Evolutionary conservation across 2,888 invertebrate species (phyloP).

Genomic region (Rutpela maculata): DNA sequence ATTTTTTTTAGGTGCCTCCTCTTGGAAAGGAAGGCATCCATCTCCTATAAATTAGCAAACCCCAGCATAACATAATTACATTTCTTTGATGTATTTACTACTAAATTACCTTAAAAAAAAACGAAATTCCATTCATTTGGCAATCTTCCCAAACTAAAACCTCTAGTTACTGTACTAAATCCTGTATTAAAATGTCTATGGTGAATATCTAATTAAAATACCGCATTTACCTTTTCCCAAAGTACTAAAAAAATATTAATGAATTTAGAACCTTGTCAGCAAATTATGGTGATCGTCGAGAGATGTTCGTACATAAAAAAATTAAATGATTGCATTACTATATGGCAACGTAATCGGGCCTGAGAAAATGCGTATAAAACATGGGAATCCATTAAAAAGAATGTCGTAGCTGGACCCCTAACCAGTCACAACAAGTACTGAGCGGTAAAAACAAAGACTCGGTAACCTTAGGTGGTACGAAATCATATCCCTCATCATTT

Average conservation of each 20-base stretch:
- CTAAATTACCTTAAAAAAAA: no score
- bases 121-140: no score
- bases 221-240: background rate
- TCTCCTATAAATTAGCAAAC: no score
- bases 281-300: conserved; percentile 7
- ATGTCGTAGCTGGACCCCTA: conserved; percentile 64
- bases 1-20: no score
- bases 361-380: conserved; percentile 55
- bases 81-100: no score
- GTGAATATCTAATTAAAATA: background rate
- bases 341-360: conserved; percentile 44
- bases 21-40: no score
- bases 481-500: conserved; percentile 69
- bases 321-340: conserved; percentile 50
- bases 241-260: background rate
- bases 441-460: conserved; percentile 68
- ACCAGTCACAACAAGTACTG: conserved; percentile 64
- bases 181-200: background rate
- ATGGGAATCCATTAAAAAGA: conserved; percentile 54
- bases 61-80: no score
- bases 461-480: conserved; percentile 66
- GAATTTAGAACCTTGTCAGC: background rate
- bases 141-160: no score
- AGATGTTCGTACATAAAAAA: conserved; percentile 43
- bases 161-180: no score